These are phyloP conservation scores for Cladorhizidae sp. DNA, from an alignment of 37 sponge, comb jelly and placozoan species.

Conservation along the genomic window DNA sequence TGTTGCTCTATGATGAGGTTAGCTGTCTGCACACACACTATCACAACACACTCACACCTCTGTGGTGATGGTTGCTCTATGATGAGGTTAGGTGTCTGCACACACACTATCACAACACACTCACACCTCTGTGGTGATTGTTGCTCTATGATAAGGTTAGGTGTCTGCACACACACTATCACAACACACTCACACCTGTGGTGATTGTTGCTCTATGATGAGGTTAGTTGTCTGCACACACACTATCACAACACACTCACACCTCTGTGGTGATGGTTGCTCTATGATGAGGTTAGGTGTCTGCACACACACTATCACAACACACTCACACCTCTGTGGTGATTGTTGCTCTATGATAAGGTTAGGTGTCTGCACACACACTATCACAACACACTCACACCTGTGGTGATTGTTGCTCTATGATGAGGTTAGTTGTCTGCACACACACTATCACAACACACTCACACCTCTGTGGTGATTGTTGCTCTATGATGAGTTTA, in stretches of 20 bases:
- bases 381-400: slow-evolving; percentile 94
- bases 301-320: slow-evolving; percentile 1
- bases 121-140: slow-evolving; percentile 94
- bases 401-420: slow-evolving; percentile 95
- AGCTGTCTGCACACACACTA: slow-evolving; percentile 89
- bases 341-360: slow-evolving; percentile 95
- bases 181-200: slow-evolving; percentile 93
- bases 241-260: slow-evolving; percentile 95
- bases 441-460: slow-evolving; percentile 88
- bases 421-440: slow-evolving; percentile 89
- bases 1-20: slow-evolving; percentile 92
- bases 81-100: slow-evolving; percentile 90
- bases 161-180: slow-evolving; percentile 88
- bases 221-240: slow-evolving; percentile 86
- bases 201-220: slow-evolving; percentile 95
- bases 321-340: slow-evolving; percentile 74
- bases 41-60: too few relatives aligned
- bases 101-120: slow-evolving; percentile 87
- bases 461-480: slow-evolving; percentile 96
- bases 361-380: slow-evolving; percentile 80
- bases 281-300: slow-evolving; percentile 91
- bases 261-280: slow-evolving; percentile 95
- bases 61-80: slow-evolving; percentile 95
- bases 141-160: slow-evolving; percentile 87
- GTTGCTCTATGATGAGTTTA: slow-evolving; percentile 88